A percentile compares a stretch with the other conserved stretches of the same genome.
phyloP scores from a whole-genome alignment of 1,140 invertebrate genomes.

The Drosophila kurseongensis region DNA sequence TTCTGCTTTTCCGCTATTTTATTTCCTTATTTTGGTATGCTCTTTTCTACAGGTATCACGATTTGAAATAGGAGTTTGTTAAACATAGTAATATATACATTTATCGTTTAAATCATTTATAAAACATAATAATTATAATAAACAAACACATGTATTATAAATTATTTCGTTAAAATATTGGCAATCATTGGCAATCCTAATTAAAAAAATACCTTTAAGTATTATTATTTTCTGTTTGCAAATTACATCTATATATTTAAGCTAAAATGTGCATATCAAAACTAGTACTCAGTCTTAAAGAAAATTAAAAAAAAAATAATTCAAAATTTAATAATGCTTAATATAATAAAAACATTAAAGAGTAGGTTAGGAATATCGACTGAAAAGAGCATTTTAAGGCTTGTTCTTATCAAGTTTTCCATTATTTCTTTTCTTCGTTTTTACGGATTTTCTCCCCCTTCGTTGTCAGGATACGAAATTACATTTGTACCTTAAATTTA shows the following conservation, averaged over 20 bases:
- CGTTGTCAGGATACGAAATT: constrained; percentile 69
- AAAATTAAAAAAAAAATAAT: no score
- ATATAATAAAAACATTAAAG: no score
- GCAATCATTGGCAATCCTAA: no score
- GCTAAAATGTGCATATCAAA: no score
- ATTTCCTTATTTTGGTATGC: constrained; percentile 11
- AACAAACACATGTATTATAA: no score
- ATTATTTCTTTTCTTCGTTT: constrained; percentile 16
- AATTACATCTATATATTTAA: no score
- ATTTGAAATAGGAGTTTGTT: neutral
- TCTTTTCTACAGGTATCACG: neutral
- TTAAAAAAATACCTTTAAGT: no score
- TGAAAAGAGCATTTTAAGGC: neutral
- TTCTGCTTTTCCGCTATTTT: constrained; percentile 21
- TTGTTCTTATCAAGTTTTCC: neutral
- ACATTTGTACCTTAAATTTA: constrained; percentile 82
- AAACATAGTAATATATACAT: no score
- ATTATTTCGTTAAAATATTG: no score
- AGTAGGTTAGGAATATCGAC: neutral
- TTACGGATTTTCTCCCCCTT: constrained; percentile 11
- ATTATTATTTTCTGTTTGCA: no score
- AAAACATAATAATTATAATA: neutral
- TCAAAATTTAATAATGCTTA: no score
- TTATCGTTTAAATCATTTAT: neutral
- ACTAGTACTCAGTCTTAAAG: no score